Conservation (phyloP, 2,888 invertebrate genomes). For the Meganola albula region DNA sequence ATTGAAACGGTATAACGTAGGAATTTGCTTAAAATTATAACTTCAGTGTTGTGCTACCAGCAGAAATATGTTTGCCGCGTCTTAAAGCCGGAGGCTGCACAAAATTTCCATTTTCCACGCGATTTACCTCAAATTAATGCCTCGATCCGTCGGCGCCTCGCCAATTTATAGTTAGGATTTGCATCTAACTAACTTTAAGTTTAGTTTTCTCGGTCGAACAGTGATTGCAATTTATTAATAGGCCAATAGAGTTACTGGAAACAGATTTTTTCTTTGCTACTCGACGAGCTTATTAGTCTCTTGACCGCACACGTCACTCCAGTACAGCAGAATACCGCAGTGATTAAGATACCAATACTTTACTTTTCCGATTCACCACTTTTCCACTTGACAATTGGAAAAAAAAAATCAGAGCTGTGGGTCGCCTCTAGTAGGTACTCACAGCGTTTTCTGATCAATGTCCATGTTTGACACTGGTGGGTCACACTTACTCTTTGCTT, state of each 20-base stretch:
- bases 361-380: too few relatives aligned
- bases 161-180: constrained; percentile 68
- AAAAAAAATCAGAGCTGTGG: too few relatives aligned
- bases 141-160: constrained; percentile 61
- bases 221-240: constrained; percentile 44
- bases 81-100: constrained; percentile 64
- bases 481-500: too few relatives aligned
- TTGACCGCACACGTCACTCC: too few relatives aligned
- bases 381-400: too few relatives aligned
- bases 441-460: too few relatives aligned
- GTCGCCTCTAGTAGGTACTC: too few relatives aligned
- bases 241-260: constrained; percentile 8
- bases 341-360: too few relatives aligned
- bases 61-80: constrained; percentile 38
- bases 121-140: constrained; percentile 76
- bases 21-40: constrained; percentile 20
- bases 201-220: constrained; percentile 41
- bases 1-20: constrained; percentile 21
- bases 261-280: too few relatives aligned
- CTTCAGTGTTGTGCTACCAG: constrained; percentile 17
- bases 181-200: constrained; percentile 47
- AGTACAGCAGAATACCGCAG: too few relatives aligned
- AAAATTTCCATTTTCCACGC: constrained; percentile 76
- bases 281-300: too few relatives aligned
- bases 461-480: too few relatives aligned